Conservation (phyloP, 2,888 invertebrate species). For the Acanthoscelides obtectus region DNA sequence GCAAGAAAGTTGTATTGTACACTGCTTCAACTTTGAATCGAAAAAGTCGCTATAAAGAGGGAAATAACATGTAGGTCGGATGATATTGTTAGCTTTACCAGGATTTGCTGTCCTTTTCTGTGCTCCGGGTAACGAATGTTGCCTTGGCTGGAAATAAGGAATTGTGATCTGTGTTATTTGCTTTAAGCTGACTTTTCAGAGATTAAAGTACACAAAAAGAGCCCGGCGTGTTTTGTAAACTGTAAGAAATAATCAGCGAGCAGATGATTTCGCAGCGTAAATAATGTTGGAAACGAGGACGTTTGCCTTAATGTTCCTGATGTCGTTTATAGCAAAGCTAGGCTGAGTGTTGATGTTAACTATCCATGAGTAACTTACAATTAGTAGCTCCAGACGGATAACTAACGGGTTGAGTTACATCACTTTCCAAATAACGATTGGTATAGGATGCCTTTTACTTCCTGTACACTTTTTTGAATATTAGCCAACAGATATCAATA, state of each 20-base stretch:
- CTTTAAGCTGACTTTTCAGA: background rate
- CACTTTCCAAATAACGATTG: too few species aligned
- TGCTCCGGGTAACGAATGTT: background rate
- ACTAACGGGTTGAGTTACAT: too few species aligned
- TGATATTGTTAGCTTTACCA: background rate
- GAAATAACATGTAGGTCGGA: background rate
- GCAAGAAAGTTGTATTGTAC: background rate
- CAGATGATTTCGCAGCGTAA: background rate
- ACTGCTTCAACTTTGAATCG: background rate
- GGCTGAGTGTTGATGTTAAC: too few species aligned
- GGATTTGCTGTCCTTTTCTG: background rate
- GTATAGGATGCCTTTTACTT: too few species aligned
- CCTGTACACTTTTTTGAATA: too few species aligned
- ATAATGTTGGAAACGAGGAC: background rate
- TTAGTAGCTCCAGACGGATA: too few species aligned
- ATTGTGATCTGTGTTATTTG: background rate
- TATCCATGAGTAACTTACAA: too few species aligned
- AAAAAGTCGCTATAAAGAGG: background rate
- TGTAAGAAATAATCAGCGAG: background rate
- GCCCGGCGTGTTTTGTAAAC: background rate
- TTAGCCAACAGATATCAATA: too few species aligned
- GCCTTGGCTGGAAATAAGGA: background rate
- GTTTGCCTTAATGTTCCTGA: background rate
- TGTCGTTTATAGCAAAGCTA: too few species aligned
- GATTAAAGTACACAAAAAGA: background rate